Percentiles rank a stretch among this genome's conserved stretches.
Evolutionary conservation across 2,113 vertebrate species (phyloP).

Genomic region (Apaloderma vittatum): DNA sequence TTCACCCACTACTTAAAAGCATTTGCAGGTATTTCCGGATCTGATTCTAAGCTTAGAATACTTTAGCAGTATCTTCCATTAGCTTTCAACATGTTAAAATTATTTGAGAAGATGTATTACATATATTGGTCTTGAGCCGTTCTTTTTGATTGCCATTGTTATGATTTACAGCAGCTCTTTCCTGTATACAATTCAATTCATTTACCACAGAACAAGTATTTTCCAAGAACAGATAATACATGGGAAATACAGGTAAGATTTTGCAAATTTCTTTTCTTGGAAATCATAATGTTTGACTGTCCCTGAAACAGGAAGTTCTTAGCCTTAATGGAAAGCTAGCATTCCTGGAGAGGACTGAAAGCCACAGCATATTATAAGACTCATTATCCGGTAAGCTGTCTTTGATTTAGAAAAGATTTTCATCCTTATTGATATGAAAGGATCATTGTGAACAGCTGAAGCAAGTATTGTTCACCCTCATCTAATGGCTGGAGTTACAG

Average conservation of each 20-base stretch:
- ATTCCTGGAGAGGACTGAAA: conserved; percentile 26
- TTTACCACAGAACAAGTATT: background rate
- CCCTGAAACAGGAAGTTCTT: conserved; percentile 17
- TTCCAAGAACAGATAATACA: background rate
- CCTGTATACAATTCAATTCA: background rate
- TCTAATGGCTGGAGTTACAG: background rate
- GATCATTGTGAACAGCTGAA: conserved; percentile 22
- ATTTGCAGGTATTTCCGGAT: background rate
- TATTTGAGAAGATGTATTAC: background rate
- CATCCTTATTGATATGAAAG: conserved; percentile 26
- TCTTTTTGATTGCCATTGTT: background rate
- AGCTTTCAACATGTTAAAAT: background rate
- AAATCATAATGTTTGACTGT: background rate
- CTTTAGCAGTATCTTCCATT: background rate
- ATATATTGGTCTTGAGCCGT: background rate
- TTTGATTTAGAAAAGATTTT: conserved; percentile 42
- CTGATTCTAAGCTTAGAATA: background rate
- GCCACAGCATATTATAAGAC: background rate
- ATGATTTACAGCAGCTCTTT: background rate
- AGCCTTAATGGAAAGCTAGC: background rate
- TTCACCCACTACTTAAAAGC: background rate
- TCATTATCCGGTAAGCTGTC: background rate
- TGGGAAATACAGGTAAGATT: background rate
- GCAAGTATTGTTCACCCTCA: conserved; percentile 1
- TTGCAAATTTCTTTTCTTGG: background rate